These are phyloP conservation scores for Neosilurus hyrtlii DNA, from an alignment of 2,797 vertebrate genomes.

Conservation along the genomic window DNA sequence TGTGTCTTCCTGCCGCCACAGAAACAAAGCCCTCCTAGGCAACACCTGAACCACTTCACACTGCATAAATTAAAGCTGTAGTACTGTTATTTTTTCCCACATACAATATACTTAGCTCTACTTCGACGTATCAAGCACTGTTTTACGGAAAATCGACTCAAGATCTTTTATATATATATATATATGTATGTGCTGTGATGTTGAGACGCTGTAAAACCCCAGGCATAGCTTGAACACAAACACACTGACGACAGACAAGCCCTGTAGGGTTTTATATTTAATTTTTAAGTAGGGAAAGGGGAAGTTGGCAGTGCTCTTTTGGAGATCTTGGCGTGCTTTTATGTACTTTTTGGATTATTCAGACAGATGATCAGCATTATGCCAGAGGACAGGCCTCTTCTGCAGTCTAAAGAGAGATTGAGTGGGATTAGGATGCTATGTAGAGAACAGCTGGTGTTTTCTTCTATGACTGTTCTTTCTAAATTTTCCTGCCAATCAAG, in stretches of 20 bases:
- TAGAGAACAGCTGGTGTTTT: conserved; percentile 25
- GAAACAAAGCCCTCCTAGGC: no score
- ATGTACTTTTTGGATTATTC: background rate
- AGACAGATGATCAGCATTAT: conserved; percentile 7
- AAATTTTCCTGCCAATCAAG: conserved; percentile 12
- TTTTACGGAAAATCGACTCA: no score
- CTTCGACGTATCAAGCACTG: no score
- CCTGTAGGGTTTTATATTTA: background rate
- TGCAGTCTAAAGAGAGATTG: background rate
- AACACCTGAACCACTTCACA: no score
- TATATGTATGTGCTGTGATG: background rate
- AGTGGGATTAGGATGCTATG: conserved; percentile 4
- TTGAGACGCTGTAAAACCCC: conserved; percentile 19
- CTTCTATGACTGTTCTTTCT: conserved; percentile 2
- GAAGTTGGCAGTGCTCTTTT: background rate
- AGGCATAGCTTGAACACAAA: conserved; percentile 8
- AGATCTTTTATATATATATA: no score
- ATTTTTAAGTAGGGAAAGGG: background rate
- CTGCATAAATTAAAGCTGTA: no score
- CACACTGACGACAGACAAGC: conserved; percentile 2
- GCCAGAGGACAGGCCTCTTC: conserved; percentile 1
- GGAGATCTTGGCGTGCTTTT: background rate
- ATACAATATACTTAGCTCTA: no score
- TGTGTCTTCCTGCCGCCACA: no score
- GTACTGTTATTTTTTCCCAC: no score